Evolutionary conservation across 2,888 invertebrate genomes (phyloP).

Genomic region (Eupelmus urozonus): DNA sequence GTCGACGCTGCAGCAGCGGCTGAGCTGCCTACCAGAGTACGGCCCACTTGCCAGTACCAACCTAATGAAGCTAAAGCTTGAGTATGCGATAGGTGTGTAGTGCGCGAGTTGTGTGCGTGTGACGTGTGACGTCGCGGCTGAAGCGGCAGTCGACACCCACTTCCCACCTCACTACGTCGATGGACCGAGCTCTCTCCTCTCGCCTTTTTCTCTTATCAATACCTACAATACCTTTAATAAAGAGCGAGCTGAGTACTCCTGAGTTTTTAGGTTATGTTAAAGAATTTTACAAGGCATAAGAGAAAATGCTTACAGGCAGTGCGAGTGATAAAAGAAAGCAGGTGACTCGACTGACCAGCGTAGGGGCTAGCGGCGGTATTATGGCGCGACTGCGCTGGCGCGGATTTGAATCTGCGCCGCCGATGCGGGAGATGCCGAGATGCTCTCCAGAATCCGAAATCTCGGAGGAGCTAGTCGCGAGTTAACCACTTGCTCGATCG

Average conservation of each 20-base stretch:
- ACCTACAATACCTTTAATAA: background rate
- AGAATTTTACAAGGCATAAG: background rate
- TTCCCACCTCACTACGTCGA: slow-evolving; percentile 51
- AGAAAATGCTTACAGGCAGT: background rate
- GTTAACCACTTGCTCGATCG: slow-evolving; percentile 59
- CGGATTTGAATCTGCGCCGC: slow-evolving; percentile 44
- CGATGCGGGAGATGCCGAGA: background rate
- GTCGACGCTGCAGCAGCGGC: slow-evolving; percentile 30
- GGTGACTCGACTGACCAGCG: background rate
- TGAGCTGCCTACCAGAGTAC: slow-evolving; percentile 25
- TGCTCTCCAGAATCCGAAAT: slow-evolving; percentile 39
- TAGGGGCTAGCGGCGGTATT: too few relatives aligned
- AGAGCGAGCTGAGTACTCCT: too few relatives aligned
- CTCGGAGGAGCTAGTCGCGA: slow-evolving; percentile 47
- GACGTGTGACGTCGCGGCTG: slow-evolving; percentile 34
- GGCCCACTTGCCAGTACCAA: slow-evolving; percentile 58
- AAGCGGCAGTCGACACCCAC: slow-evolving; percentile 55
- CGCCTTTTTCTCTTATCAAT: background rate
- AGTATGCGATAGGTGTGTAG: background rate
- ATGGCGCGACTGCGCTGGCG: slow-evolving; percentile 56
- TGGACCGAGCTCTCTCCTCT: background rate
- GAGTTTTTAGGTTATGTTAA: background rate
- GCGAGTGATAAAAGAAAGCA: background rate
- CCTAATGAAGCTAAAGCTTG: slow-evolving; percentile 33
- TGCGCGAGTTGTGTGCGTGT: slow-evolving; percentile 20